Evolutionary conservation across 2,888 invertebrate genomes (phyloP), one percentile per base, ranked within the genome.

Genomic region (Petrophora chlorosata): DNA sequence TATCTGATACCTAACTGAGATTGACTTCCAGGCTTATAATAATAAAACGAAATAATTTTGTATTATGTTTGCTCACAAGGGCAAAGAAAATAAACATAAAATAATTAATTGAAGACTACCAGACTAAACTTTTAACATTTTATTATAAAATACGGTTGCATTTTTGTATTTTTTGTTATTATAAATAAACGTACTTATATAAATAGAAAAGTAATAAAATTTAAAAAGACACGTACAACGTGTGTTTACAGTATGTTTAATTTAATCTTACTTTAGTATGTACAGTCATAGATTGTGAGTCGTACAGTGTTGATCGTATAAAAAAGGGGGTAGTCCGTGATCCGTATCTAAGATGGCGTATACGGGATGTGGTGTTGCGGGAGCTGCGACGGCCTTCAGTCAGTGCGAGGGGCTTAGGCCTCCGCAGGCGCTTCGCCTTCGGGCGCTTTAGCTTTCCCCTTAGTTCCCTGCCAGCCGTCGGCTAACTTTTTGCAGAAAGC

Each of bases 401-500:
- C 58, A 34, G 57, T 59, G 48, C 26, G 38, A 1, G 60, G 59
- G 51, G 65, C 68, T 68, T 79, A 79, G 55, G 70, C 79, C 65
- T 85, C 86, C 76, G 81, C 84, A 43, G 85, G 80, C 59, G 77
- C 73, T 57, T 75, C 79, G 58, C 64, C 79, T 44, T 63, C 73
- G 39, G 36, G 25, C 3, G 38, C 38, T 39, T 57, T 74, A 45
- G 42, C 47, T 28, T 53, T 57, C 52, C 63, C 55, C 52, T 63
- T 50, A 5, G 48, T 36, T 25, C 48, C 41, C 63, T 79, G 79
- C 84, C 90, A 87, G 85, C 92, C 92, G 75, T 93, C 94, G 87
- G 95, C 95, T 94, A 97, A 94, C 92, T 93, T 94, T 92, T 94
- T 94, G 87, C 97, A 94, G 93, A 98, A 97, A 90, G 95, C 96